Evolutionary conservation across 2,888 invertebrate species (phyloP).

Genomic region (Icerya purchasi): DNA sequence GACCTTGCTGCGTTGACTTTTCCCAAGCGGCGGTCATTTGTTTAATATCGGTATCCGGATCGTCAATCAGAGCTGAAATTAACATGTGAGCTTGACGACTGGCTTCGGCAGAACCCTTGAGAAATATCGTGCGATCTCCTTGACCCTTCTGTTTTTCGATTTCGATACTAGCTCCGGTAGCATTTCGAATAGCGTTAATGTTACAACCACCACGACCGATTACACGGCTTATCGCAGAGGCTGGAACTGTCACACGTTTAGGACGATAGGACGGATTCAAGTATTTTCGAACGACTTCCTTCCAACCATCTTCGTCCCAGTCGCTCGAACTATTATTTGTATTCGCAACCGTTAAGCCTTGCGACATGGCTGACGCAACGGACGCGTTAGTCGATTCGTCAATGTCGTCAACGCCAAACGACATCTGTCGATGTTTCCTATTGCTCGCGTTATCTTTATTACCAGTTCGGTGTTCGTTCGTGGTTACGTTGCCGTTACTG

Average conservation of each 20-base stretch:
- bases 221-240: conserved; percentile 85
- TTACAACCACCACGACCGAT: conserved; percentile 94
- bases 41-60: conserved; percentile 78
- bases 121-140: conserved; percentile 82
- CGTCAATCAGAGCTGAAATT: conserved; percentile 79
- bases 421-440: neutral
- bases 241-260: conserved; percentile 84
- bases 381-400: neutral
- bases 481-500: too few species aligned
- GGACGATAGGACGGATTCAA: conserved; percentile 36
- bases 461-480: too few species aligned
- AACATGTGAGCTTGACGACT: conserved; percentile 78
- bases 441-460: too few species aligned
- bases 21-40: conserved; percentile 53
- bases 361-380: neutral
- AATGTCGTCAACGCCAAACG: neutral
- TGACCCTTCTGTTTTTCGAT: conserved; percentile 94
- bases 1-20: conserved; percentile 26
- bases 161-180: conserved; percentile 93
- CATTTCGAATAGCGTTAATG: conserved; percentile 90
- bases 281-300: conserved; percentile 48
- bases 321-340: conserved; percentile 15
- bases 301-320: conserved; percentile 82
- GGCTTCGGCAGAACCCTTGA: conserved; percentile 80
- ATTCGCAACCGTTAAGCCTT: neutral